Evolutionary conservation across 2,797 vertebrate genomes (phyloP).

Genomic region (Smutsia gigantea): DNA sequence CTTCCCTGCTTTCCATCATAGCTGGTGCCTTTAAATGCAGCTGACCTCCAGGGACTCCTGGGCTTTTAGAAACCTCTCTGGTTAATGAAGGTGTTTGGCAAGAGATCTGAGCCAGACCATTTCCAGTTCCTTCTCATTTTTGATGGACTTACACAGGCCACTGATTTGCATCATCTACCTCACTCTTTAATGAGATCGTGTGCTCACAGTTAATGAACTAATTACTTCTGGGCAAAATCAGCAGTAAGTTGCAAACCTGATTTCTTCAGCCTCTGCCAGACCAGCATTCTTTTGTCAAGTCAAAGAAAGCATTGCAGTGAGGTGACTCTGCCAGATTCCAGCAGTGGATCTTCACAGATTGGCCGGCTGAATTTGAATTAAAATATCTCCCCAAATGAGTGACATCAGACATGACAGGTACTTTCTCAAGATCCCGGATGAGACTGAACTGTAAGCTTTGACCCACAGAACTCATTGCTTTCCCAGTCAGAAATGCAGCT

Average conservation of each 20-base stretch:
- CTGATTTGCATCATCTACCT: conserved; percentile 60
- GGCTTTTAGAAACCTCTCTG: conserved; percentile 72
- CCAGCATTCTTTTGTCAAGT: conserved; percentile 34
- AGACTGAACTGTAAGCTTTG: conserved; percentile 10
- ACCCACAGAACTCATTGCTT: not conserved
- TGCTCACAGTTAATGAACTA: conserved; percentile 74
- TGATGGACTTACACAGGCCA: conserved; percentile 64
- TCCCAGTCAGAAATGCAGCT: not conserved
- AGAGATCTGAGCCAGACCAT: conserved; percentile 50
- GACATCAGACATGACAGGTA: conserved; percentile 39
- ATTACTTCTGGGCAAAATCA: conserved; percentile 76
- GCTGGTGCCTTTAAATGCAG: conserved; percentile 41
- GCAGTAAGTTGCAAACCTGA: conserved; percentile 74
- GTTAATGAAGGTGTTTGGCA: conserved; percentile 61
- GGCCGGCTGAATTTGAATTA: conserved; percentile 34
- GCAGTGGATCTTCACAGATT: not conserved
- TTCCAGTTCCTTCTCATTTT: conserved; percentile 60
- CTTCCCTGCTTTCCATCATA: not conserved
- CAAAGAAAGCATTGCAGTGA: not conserved
- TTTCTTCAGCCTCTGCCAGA: not conserved
- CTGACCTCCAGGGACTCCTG: conserved; percentile 21
- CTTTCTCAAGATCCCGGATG: conserved; percentile 18
- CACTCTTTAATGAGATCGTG: conserved; percentile 55
- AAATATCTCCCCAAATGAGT: not conserved
- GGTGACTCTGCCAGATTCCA: not conserved